Conservation (phyloP, 2,113 vertebrate genomes). For the Phycodurus eques region DNA sequence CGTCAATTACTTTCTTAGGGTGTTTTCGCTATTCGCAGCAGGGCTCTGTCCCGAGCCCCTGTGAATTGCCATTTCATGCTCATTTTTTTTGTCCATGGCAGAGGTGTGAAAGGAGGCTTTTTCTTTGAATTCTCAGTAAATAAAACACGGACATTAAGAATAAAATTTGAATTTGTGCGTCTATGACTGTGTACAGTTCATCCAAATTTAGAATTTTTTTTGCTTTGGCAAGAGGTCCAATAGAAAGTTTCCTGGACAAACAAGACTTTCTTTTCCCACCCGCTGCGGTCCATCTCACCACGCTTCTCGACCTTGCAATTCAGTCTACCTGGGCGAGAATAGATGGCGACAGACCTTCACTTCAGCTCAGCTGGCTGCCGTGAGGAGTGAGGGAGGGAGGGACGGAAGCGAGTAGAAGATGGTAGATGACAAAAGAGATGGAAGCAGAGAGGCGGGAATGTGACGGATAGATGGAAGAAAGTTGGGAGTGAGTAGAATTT, state of each 20-base stretch:
- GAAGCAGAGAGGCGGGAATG: neutral
- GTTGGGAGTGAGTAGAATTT: neutral
- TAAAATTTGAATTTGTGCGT: neutral
- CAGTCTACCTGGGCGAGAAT: neutral
- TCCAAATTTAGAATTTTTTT: neutral
- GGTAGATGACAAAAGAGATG: constrained; percentile 1
- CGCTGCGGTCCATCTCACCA: neutral
- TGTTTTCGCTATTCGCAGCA: too few species aligned
- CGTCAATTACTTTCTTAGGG: too few species aligned
- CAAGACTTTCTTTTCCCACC: neutral
- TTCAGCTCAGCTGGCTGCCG: neutral
- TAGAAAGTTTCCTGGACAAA: neutral
- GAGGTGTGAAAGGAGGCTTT: neutral
- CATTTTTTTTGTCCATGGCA: neutral
- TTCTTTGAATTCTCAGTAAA: neutral
- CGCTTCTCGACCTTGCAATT: neutral
- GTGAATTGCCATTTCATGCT: neutral
- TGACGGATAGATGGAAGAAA: constrained; percentile 1
- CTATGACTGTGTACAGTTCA: neutral
- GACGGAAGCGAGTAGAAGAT: neutral
- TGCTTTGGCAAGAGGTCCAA: neutral
- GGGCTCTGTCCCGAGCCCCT: too few species aligned
- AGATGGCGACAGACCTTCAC: neutral
- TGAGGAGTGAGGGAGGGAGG: neutral
- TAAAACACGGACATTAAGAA: neutral